A percentile compares a stretch with the other conserved stretches of the same genome.
Conservation (phyloP, 2,888 invertebrate genomes). For the Myopa testacea region DNA sequence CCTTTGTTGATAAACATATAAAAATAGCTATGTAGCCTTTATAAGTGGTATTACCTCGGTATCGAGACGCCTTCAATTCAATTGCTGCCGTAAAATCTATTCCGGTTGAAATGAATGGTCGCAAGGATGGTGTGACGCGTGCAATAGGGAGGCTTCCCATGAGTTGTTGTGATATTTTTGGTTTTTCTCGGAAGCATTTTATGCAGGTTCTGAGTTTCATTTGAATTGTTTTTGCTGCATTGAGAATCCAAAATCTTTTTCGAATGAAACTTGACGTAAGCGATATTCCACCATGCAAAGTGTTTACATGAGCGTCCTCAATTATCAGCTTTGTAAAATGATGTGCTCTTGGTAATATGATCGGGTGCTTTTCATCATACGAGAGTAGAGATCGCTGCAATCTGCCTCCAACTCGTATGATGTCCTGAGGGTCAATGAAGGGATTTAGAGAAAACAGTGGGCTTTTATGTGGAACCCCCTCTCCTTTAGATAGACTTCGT, state of each 20-base stretch:
- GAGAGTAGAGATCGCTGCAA: not conserved
- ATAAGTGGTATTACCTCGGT: not conserved
- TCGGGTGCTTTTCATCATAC: not conserved
- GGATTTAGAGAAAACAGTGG: not conserved
- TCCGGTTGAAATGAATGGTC: not conserved
- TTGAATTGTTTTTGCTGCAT: not conserved
- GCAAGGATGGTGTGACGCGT: not conserved
- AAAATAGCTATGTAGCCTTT: slow-evolving; percentile 35
- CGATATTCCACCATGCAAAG: not conserved
- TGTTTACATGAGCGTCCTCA: not conserved
- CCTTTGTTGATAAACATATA: slow-evolving; percentile 42
- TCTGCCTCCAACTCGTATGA: slow-evolving; percentile 4
- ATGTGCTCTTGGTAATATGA: not conserved
- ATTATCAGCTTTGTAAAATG: not conserved
- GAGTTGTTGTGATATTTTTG: not conserved
- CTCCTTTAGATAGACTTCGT: too few species aligned
- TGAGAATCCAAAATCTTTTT: not conserved
- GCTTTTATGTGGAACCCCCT: not conserved
- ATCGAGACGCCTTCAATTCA: not conserved
- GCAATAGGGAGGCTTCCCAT: not conserved
- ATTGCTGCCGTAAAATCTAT: not conserved
- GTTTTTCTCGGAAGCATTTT: not conserved
- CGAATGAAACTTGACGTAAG: not conserved
- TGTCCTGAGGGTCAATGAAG: not conserved
- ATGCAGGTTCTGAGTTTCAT: not conserved